phyloP scores from a whole-genome alignment of 2,113 vertebrate genomes.

The Proterorhinus semilunaris region DNA sequence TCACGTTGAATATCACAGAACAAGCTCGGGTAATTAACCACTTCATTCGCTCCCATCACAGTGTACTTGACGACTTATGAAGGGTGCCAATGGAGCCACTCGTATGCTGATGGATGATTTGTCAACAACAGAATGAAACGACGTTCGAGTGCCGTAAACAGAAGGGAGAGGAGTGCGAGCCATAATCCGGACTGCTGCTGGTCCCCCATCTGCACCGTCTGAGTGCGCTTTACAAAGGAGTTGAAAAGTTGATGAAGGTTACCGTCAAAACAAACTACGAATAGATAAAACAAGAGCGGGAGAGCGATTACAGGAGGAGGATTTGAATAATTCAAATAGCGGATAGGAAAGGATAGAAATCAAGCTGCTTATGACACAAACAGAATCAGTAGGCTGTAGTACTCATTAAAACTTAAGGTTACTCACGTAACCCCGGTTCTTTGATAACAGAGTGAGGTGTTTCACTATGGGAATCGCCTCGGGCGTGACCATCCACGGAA shows the following conservation, averaged over 20 bases:
- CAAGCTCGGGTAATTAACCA: conserved; percentile 36
- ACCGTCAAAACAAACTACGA: background rate
- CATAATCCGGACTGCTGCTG: background rate
- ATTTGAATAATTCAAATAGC: background rate
- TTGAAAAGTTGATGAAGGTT: background rate
- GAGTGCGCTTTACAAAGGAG: background rate
- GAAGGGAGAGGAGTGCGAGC: background rate
- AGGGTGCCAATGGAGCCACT: conserved; percentile 9
- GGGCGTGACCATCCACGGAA: too few relatives aligned
- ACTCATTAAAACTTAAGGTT: too few relatives aligned
- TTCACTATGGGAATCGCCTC: too few relatives aligned
- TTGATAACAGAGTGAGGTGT: too few relatives aligned
- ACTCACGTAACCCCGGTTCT: too few relatives aligned
- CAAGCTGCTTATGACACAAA: too few relatives aligned
- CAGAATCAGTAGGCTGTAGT: too few relatives aligned
- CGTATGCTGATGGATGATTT: conserved; percentile 12
- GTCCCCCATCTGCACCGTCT: background rate
- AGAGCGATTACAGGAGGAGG: background rate
- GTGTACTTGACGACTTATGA: background rate
- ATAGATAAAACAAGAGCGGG: background rate
- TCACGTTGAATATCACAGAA: conserved; percentile 1
- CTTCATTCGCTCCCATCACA: conserved; percentile 14
- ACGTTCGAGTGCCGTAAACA: background rate
- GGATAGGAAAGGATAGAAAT: too few relatives aligned
- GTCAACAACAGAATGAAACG: background rate